Conservation (phyloP, 2,888 invertebrate species). For the Mesorhabditis spiculigera region DNA sequence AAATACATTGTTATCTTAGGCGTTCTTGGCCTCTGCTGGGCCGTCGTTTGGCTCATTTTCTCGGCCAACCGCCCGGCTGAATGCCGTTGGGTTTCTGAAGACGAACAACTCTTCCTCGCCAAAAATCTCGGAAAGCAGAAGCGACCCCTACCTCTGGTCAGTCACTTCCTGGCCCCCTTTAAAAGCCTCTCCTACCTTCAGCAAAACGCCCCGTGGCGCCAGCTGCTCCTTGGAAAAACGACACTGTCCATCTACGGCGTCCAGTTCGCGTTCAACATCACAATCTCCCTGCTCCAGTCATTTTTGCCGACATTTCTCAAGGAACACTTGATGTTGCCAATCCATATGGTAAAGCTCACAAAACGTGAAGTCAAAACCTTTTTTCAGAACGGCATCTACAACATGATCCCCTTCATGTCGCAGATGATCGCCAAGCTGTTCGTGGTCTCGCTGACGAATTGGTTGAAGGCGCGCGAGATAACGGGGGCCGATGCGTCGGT, state of each 20-base stretch:
- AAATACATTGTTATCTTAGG: neutral
- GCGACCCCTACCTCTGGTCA: neutral
- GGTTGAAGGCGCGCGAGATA: neutral
- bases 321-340: constrained; percentile 13
- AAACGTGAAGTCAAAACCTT: neutral
- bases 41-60: neutral
- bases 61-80: neutral
- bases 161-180: neutral
- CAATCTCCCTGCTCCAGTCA: constrained; percentile 19
- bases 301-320: constrained; percentile 31
- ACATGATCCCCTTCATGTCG: constrained; percentile 20
- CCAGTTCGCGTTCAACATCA: constrained; percentile 26
- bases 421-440: constrained; percentile 11
- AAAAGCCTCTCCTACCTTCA: neutral
- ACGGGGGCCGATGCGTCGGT: neutral
- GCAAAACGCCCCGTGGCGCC: neutral
- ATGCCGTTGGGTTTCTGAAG: neutral
- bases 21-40: neutral
- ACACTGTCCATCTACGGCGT: neutral
- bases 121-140: neutral
- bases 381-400: constrained; percentile 23
- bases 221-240: constrained; percentile 6
- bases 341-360: constrained; percentile 7
- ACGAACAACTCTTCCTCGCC: neutral
- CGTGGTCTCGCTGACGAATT: neutral